phyloP scores from a whole-genome alignment of 2,797 vertebrate genomes.

The Eutrigla gurnardus region DNA sequence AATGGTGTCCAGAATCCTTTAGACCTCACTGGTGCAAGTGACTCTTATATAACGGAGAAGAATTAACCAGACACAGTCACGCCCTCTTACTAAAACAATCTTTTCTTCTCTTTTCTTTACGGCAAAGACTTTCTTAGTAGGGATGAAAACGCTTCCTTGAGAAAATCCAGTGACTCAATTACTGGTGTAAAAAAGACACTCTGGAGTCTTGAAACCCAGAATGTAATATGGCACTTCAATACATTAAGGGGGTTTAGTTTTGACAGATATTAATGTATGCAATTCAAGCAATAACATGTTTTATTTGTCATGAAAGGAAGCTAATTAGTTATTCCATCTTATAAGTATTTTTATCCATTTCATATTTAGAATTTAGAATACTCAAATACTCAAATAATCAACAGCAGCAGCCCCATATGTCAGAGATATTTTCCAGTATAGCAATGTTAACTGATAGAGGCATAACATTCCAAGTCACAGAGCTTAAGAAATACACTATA shows the following conservation, averaged over 20 bases:
- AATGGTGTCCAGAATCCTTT: slow-evolving; percentile 56
- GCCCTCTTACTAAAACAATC: slow-evolving; percentile 55
- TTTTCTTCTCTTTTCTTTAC: slow-evolving; percentile 32
- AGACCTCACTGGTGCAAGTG: slow-evolving; percentile 47
- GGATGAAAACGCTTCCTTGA: not conserved
- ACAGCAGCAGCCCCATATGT: not conserved
- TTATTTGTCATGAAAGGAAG: too few species aligned
- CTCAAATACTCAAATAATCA: not conserved
- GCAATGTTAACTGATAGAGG: slow-evolving; percentile 17
- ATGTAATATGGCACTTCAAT: not conserved
- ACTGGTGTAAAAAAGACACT: not conserved
- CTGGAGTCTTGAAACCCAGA: not conserved
- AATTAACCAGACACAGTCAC: slow-evolving; percentile 60
- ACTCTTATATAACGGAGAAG: slow-evolving; percentile 71
- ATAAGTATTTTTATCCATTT: too few species aligned
- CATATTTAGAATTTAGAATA: not conserved
- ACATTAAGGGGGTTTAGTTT: not conserved
- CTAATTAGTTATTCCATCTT: too few species aligned
- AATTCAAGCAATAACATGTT: too few species aligned
- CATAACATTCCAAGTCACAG: not conserved
- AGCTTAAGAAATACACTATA: slow-evolving; percentile 33
- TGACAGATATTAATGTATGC: not conserved
- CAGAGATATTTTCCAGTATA: slow-evolving; percentile 28
- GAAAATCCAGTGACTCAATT: not conserved
- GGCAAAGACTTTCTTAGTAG: slow-evolving; percentile 10